Evolutionary conservation across 2,797 vertebrate species (phyloP), one percentile per base, ranked within the genome.

Genomic region (Amniataba percoides): DNA sequence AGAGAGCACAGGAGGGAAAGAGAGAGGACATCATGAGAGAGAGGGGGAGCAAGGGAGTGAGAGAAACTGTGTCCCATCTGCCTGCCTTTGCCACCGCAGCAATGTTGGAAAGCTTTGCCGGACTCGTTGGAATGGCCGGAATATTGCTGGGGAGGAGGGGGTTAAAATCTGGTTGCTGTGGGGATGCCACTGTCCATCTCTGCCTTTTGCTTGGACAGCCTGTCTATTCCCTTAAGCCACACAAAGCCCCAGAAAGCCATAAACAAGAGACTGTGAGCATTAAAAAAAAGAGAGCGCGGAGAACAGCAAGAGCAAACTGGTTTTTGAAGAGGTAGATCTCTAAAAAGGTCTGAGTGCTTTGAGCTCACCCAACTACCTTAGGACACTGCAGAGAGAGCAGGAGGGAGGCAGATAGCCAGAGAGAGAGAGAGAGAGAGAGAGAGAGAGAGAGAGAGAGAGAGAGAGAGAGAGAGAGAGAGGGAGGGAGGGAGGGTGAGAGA

Each of bases 311-410:
- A 94, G 89, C 66, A 93, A 94, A 95, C 87, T 89, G 86, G 89
- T 94, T 94, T 89, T 86, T 87, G 79, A 89, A 92, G 88, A 90
- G 88, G 89, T 89, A 87, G 82, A 91, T 87, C 82, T 91, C 90
- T 93, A 92, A 93, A 93, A 92, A 91, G 91, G 90, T 92, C 87
- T 92, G 90, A 94, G 89, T 93, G 92, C 88, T 94, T 91, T 93
- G 90, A 92, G 90, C 90, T 92, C 87, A 87, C 80, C 90, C 88
- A 94, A 94, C 92, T 95, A 94, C 93, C 94, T 94, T 91, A 94
- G 93, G 92, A 95, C 92, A 94, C 94, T 94, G 94, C 94, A 91
- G 91, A 90, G 87, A 66, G 81, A 87, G 86, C 67, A 71, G 63
- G 84, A 81, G 87, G 63, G 87, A 83, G 75, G 49, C 34, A 48